Evolutionary conservation across 2,888 invertebrate genomes (phyloP), one percentile per base, ranked within the genome.

Genomic region (Sesia bembeciformis): DNA sequence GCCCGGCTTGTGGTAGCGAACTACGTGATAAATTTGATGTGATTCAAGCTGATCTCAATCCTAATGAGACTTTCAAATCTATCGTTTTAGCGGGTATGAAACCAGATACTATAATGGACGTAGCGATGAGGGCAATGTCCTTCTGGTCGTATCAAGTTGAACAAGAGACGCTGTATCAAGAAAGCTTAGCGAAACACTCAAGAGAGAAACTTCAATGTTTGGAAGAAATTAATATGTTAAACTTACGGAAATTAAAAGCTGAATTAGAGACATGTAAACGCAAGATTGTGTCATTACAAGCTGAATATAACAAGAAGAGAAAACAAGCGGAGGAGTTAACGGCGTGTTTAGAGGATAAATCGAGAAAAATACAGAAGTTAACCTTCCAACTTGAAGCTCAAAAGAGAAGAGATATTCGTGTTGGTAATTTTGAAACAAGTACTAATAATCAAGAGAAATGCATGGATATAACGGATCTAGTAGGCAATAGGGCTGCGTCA

Each of bases 71-170:
- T 42, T 90, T 89, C 57, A 90, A 90, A 66, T 87, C 90, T 8
- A 90, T 91, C 56, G 90, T 90, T 51, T 69, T 90, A 61, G 90
- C 89, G 49, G 91, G 91, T 53, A 81, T 90, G 79, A 84, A 84
- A 61, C 91, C 91, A 23, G 90, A 91, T 57, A 80, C 81, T 54
- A 86, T 90, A 53, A 89, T 90, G 90, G 91, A 91, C 60, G 84
- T 91, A 56, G 88, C 90, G 53, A 90, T 88, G 85, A 75, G 90
- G 58, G 90, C 91, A 6, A 90, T 91, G 81, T 89, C 89, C 2
- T 90, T 90, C 66, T 90, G 90, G 90, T 86, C 90, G 1, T 90
- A 90, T 63, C 90, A 90, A 76, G 78, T 90, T 1, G 89, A 90
- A 70, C 90, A 90, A 65, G 90, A 90, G 62, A 88, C 90, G 3